phyloP scores from a whole-genome alignment of 2,888 invertebrate species.

The Ornithoptera alexandrae region DNA sequence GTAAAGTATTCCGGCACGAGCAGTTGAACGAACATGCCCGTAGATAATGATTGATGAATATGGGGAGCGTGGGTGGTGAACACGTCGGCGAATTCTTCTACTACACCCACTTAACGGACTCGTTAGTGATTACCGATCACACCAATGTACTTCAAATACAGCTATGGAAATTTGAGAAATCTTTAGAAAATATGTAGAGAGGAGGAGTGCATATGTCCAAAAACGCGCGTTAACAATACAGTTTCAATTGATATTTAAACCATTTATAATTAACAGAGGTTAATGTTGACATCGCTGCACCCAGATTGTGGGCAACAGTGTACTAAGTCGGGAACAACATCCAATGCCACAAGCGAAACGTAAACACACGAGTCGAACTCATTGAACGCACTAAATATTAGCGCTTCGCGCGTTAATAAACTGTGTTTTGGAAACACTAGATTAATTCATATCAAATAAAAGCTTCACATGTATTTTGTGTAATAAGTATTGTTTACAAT shows the following conservation, averaged over 20 bases:
- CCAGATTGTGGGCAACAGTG: constrained; percentile 57
- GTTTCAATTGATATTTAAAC: constrained; percentile 12
- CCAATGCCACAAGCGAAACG: constrained; percentile 71
- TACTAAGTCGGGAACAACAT: constrained; percentile 68
- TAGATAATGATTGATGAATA: constrained; percentile 66
- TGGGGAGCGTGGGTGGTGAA: constrained; percentile 61
- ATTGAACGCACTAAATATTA: constrained; percentile 52
- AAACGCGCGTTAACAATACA: not conserved
- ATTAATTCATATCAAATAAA: not conserved
- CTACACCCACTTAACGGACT: constrained; percentile 58
- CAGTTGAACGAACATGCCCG: constrained; percentile 55
- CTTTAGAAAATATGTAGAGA: not conserved
- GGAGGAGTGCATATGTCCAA: not conserved
- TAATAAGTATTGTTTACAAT: constrained; percentile 41
- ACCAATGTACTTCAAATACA: constrained; percentile 34
- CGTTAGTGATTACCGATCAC: constrained; percentile 53
- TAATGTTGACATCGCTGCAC: constrained; percentile 54
- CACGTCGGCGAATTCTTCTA: constrained; percentile 55
- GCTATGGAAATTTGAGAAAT: not conserved
- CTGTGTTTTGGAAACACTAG: constrained; percentile 1
- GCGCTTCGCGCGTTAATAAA: constrained; percentile 12
- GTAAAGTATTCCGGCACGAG: constrained; percentile 55
- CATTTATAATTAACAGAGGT: constrained; percentile 38
- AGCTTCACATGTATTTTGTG: constrained; percentile 4
- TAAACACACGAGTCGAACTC: constrained; percentile 66